Evolutionary conservation across 2,888 invertebrate species (phyloP).

Genomic region (Drosophila longiperda): DNA sequence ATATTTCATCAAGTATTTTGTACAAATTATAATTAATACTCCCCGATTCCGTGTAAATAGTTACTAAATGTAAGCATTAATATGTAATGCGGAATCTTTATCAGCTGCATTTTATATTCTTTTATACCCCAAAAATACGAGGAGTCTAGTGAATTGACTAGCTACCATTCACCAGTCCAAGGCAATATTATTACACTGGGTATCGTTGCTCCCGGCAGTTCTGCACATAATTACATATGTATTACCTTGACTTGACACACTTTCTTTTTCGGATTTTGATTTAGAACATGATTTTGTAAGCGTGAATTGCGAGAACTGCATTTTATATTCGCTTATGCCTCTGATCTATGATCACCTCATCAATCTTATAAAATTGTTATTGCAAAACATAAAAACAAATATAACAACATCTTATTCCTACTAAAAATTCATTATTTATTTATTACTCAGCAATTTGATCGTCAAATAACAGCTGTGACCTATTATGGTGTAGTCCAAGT

Average conservation of each 20-base stretch:
- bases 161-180: constrained; percentile 12
- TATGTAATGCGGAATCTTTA: not conserved
- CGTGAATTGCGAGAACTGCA: not conserved
- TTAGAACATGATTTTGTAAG: constrained; percentile 3
- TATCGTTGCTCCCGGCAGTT: constrained; percentile 5
- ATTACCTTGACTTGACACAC: constrained; percentile 1
- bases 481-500: not conserved
- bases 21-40: not conserved
- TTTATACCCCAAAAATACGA: constrained; percentile 2
- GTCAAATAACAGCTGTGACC: not conserved
- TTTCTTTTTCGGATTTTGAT: not conserved
- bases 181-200: constrained; percentile 5
- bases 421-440: not conserved
- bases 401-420: not conserved
- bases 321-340: not conserved
- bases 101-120: no score
- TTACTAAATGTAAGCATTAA: not conserved
- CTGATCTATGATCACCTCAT: no score
- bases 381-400: not conserved
- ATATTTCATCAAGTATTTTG: no score
- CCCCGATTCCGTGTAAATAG: not conserved
- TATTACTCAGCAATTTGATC: not conserved
- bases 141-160: constrained; percentile 12
- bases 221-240: constrained; percentile 3
- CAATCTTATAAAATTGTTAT: not conserved